Evolutionary conservation across 2,113 vertebrate genomes (phyloP), one percentile per base, ranked within the genome.

Genomic region (Dasypus novemcinctus): DNA sequence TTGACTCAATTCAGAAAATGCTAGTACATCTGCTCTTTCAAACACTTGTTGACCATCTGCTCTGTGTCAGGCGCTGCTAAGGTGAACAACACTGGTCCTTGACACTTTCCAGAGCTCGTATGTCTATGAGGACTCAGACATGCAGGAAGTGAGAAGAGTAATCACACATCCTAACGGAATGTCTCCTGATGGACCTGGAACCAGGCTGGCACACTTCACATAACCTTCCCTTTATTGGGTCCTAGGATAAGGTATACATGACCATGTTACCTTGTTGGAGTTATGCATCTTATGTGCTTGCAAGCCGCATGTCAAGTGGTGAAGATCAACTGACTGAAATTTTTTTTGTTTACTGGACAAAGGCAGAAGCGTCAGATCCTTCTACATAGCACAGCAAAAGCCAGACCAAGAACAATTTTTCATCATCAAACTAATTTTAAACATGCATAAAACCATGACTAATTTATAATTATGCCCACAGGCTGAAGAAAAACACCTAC

Each of bases 391-490:
- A 33, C 6, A 85, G 41, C 36, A 78, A 66, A 38, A 72, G 61
- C 4, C 46, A 84, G 21, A 90, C 36, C 12, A 72, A 33, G 4
- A 9, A 61, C 18, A 90, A 57, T 20, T 57, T 57, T 43, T 61
- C 36, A 18, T 59, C n/a, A 46, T 85, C 90, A 68, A 92, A 72
- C 61, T 80, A 79, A 90, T 85, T 87, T 57, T 82, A 95, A 96
- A 88, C 31, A 92, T 75, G 49, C 29, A 1, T 18, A 54, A 79
- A 97, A 88, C 74, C 71, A 80, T 87, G 71, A 95, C 71, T 94
- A 93, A 96, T 92, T 64, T 87, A 59, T 71, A 96, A 87, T 87
- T 91, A 95, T 41, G n/a, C 59, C 52, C 87, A 72, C 90, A 95
- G 59, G n/a, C 71, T 76, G 46, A 88, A 96, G 78, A 52, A 95